A percentile compares a stretch with the other conserved stretches of the same genome.
Evolutionary conservation across 2,113 vertebrate species (phyloP).

Genomic region (Halichoeres trimaculatus): DNA sequence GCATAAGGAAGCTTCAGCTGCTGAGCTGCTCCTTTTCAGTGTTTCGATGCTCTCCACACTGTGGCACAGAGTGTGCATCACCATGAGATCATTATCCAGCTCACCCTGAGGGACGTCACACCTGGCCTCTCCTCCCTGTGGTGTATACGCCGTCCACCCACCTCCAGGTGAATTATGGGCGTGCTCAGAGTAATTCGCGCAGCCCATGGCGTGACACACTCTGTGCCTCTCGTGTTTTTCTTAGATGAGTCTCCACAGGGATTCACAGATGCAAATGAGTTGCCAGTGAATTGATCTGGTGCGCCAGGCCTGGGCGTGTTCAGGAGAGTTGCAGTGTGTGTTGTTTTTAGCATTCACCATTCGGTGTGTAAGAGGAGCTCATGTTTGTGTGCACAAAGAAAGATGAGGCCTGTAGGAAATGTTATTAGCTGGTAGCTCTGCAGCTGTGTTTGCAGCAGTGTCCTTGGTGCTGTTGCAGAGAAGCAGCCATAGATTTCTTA

Average conservation of each 20-base stretch:
- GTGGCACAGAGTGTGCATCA: background rate
- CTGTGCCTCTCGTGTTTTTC: background rate
- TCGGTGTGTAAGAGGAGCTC: background rate
- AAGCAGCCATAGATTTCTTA: background rate
- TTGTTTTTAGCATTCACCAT: constrained; percentile 3
- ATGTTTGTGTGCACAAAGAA: background rate
- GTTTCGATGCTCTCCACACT: background rate
- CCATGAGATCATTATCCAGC: constrained; percentile 17
- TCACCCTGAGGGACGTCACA: background rate
- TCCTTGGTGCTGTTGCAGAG: constrained; percentile 29
- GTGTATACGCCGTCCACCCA: constrained; percentile 11
- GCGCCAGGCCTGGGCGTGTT: constrained; percentile 35
- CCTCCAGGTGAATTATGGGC: background rate
- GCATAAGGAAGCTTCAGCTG: too few relatives aligned
- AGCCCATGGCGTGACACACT: constrained; percentile 3
- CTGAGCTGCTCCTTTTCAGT: background rate
- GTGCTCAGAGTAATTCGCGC: background rate
- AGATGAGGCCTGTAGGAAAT: constrained; percentile 10
- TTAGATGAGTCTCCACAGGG: constrained; percentile 1
- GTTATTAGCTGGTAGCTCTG: constrained; percentile 33
- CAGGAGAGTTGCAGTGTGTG: constrained; percentile 13
- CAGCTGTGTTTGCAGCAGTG: constrained; percentile 43
- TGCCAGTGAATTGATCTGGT: constrained; percentile 48
- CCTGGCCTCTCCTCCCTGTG: background rate
- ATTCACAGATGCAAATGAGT: constrained; percentile 39